Evolutionary conservation across 2,888 invertebrate genomes (phyloP).

Genomic region (Adineta ricciae): DNA sequence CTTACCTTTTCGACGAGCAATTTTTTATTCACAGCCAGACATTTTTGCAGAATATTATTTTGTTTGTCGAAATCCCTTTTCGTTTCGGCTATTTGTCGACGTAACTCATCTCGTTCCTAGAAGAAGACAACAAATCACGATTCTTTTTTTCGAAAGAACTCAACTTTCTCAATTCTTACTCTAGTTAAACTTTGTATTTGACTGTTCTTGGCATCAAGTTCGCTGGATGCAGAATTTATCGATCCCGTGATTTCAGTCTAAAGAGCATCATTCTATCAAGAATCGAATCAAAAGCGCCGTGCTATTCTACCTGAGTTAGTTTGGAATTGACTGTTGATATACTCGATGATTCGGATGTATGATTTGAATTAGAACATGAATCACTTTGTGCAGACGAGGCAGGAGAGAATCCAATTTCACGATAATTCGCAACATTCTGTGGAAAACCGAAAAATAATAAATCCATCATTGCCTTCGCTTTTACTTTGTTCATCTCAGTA

Average conservation of each 20-base stretch:
- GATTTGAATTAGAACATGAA: constrained; percentile 32
- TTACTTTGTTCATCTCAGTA: neutral
- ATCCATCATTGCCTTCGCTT: neutral
- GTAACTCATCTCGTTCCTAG: constrained; percentile 30
- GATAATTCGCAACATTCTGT: neutral
- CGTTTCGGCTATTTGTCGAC: constrained; percentile 24
- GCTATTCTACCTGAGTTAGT: neutral
- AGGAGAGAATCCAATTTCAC: neutral
- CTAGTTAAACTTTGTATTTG: neutral
- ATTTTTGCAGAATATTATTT: constrained; percentile 29
- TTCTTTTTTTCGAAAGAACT: no score
- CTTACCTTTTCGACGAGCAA: constrained; percentile 29
- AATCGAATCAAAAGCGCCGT: neutral
- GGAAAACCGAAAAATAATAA: no score
- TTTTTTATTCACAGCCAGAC: constrained; percentile 33
- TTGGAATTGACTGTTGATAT: neutral
- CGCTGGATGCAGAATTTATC: neutral
- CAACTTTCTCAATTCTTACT: neutral
- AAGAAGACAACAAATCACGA: no score
- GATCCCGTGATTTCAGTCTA: neutral
- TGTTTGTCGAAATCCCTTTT: constrained; percentile 32
- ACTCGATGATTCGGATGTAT: neutral
- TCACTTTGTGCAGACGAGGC: constrained; percentile 20
- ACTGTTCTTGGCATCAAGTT: constrained; percentile 15
- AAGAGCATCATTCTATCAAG: neutral